Evolutionary conservation across 2,797 vertebrate genomes (phyloP), one percentile per base, ranked within the genome.

Genomic region (Leptatherina wallacei): DNA sequence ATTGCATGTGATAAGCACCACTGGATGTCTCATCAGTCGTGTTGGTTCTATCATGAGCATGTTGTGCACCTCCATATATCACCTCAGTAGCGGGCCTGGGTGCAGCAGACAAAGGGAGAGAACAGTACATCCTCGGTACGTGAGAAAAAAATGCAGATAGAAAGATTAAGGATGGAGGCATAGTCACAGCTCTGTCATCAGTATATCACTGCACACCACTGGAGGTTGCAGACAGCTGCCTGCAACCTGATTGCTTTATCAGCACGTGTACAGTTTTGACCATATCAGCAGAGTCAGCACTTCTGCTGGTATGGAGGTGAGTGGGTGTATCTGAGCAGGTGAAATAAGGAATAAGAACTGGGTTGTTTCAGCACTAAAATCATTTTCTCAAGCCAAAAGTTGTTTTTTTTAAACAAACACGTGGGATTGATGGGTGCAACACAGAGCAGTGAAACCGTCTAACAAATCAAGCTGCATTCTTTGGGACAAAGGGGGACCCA

Each of bases 1-100:
- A n/a, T 61, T 86, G 87, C 86, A 87, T 91, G 88, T 82, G 52
- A 80, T 62, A 77, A 88, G 52, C 77, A 84, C 75, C 82, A 57
- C 18, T 70, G 61, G 75, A 72, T 86, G 83, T 82, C 32, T 85
- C 73, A 76, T 81, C 54, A 35, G 73, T 85, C 74, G 71, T 85
- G 83, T 80, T 70, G 69, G 83, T 83, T 64, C 81, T 59, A 55
- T 85, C 79, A 85, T 68, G 67, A 80, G 85, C 74, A 82, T 89
- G 86, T 84, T 65, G 76, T 85, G 69, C 83, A 83, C 75, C 56
- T 87, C 66, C 75, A 73, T 75, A 40, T 83, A 63, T 78, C 83
- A 82, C 70, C 30, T 69, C 51, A 77, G 33, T 18, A 60, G 44
- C 47, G 59, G 79, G 75, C 75, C 81, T 52, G 58, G 65, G 56